Percentiles rank a stretch among this genome's conserved stretches.
Evolutionary conservation across 2,113 vertebrate species (phyloP).

Genomic region (Galeopterus variegatus): DNA sequence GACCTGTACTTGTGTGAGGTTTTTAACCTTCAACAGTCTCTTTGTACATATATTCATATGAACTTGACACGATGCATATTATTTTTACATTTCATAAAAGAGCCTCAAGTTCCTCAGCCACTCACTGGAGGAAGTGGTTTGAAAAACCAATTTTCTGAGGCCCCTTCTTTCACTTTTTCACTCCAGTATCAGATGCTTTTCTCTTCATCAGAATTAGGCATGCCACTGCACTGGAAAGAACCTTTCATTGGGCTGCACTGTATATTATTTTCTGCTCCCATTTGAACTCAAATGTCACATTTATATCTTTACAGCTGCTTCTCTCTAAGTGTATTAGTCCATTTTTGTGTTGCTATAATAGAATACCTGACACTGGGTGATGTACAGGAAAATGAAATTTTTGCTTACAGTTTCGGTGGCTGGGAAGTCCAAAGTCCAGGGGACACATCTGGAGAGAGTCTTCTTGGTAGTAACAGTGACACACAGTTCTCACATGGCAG

Average conservation of each 20-base stretch:
- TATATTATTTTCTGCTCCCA: neutral
- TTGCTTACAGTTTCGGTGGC: too few relatives aligned
- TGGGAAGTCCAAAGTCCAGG: too few relatives aligned
- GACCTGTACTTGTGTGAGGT: accelerated
- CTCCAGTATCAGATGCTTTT: accelerated
- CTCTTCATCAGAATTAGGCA: too few relatives aligned
- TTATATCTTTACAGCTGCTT: neutral
- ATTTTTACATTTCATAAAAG: neutral
- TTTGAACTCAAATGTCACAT: neutral
- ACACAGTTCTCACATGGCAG: too few relatives aligned
- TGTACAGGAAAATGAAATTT: too few relatives aligned
- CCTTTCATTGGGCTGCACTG: neutral
- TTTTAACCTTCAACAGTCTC: accelerated
- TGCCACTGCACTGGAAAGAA: neutral
- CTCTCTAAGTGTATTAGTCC: neutral
- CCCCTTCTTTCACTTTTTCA: too few relatives aligned
- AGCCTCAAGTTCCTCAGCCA: too few relatives aligned
- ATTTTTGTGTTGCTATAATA: too few relatives aligned
- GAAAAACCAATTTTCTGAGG: neutral
- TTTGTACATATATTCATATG: too few relatives aligned
- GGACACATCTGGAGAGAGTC: too few relatives aligned
- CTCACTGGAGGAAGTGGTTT: accelerated
- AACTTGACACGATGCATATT: accelerated
- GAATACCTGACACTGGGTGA: too few relatives aligned
- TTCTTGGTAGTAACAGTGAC: too few relatives aligned